Conservation (phyloP, 2,888 invertebrate genomes). For the Sialis fuliginosa region DNA sequence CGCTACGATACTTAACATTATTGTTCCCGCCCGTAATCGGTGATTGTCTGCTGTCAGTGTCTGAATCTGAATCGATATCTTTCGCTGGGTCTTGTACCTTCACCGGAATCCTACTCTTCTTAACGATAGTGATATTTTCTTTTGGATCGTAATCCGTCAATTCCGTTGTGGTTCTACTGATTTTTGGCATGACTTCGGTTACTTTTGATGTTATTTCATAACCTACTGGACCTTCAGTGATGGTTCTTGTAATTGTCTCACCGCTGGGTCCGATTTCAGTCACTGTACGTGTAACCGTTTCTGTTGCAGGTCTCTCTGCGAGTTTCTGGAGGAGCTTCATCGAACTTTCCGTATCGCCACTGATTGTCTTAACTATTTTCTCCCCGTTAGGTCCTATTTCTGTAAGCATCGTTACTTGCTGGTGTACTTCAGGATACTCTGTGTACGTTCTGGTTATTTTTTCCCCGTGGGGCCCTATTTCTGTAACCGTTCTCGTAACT, state of each 20-base stretch:
- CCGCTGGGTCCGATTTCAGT: background rate
- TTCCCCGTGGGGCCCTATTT: background rate
- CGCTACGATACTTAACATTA: slow-evolving; percentile 10
- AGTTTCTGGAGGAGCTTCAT: background rate
- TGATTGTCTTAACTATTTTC: background rate
- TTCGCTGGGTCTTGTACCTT: slow-evolving; percentile 20
- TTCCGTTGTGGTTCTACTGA: background rate
- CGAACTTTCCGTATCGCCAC: background rate
- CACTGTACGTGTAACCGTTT: background rate
- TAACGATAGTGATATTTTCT: background rate
- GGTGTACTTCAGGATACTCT: background rate
- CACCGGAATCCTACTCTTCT: slow-evolving; percentile 28
- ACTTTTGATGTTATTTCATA: slow-evolving; percentile 1
- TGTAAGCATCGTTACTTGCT: background rate
- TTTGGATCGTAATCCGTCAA: background rate
- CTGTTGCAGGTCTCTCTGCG: background rate
- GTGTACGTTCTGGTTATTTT: slow-evolving; percentile 2
- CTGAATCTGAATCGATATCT: slow-evolving; percentile 25
- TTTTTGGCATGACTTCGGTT: background rate
- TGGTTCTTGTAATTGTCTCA: background rate
- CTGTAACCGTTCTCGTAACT: background rate
- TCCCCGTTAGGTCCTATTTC: slow-evolving; percentile 1
- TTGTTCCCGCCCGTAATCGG: slow-evolving; percentile 22
- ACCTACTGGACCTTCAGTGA: background rate
- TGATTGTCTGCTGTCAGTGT: slow-evolving; percentile 22